Conservation (phyloP, 2,113 vertebrate genomes). For the Mohoua ochrocephala region DNA sequence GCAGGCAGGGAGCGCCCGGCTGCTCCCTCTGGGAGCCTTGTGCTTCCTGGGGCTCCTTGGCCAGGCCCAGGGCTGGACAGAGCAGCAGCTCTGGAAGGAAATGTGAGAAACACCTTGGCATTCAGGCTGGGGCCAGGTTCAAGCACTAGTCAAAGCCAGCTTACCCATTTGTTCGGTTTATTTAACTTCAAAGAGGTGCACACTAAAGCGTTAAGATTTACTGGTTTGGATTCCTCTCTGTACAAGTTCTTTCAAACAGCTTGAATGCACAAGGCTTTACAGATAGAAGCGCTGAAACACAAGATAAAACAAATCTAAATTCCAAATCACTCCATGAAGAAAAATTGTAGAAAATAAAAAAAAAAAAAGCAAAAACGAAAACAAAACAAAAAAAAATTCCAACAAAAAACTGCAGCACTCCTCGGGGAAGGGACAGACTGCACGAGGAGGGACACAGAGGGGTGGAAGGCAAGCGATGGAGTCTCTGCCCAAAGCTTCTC, state of each 20-base stretch:
- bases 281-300: constrained; percentile 64
- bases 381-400: not conserved
- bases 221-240: constrained; percentile 55
- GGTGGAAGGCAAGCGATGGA: constrained; percentile 40
- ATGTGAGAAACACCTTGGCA: not conserved
- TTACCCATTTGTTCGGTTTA: constrained; percentile 61
- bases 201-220: constrained; percentile 61
- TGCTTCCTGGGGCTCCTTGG: not conserved
- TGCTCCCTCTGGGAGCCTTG: not conserved
- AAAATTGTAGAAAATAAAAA: not conserved
- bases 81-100: not conserved
- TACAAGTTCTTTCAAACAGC: constrained; percentile 60
- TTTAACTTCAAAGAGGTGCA: constrained; percentile 72
- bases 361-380: not conserved
- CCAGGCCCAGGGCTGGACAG: not conserved
- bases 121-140: not conserved
- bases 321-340: constrained; percentile 61
- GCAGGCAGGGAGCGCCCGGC: not conserved
- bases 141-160: constrained; percentile 28
- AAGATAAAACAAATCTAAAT: constrained; percentile 67
- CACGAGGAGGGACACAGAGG: constrained; percentile 31
- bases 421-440: not conserved
- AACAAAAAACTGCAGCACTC: constrained; percentile 40
- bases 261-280: constrained; percentile 58
- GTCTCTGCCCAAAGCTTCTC: not conserved